Evolutionary conservation across 1,140 invertebrate species (phyloP), one percentile per base, ranked within the genome.

Genomic region (Adelges cooleyi): DNA sequence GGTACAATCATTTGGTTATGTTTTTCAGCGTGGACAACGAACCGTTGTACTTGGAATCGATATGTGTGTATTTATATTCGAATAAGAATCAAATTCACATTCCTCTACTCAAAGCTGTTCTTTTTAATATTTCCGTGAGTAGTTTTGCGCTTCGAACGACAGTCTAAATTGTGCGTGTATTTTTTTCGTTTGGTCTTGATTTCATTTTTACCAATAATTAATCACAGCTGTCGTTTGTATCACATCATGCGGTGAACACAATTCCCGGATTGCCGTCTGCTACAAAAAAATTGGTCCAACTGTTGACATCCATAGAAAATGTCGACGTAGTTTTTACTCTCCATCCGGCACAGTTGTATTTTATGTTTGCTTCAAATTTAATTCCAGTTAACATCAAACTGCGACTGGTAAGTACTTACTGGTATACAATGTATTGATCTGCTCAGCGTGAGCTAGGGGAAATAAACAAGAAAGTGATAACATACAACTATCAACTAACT

Each of bases 41-140:
- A 13, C 46, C 56, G 10, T 20, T 62, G 2, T 62, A 62, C 9
- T 48, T 62, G 22, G 56, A 62, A 46, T 42, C 56, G 33, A 29
- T 46, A 3, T 62, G 56, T 1, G 27, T 33, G 20, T 62, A 48
- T 17, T 48, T 62, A 29, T 62, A 27, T 62, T 48, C 42, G 33
- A 20, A 46, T 22, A 11, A 62, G 2, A 62, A 46, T 48, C 17
- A 62, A 20, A 48, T 46, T 33, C 40, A 40, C 4, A 15, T 33
- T 62, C 56, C 56, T 27, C 4, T 46, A 29, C 42, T 62, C 4
- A 62, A 62, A 46, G 38, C 56, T 20, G 11, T 62, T 48, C 25
- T 62, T 46, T 62, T 62, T 46, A 62, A 48, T 33, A 46, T 62
- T 46, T 62, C 56, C n/a, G 56, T 62, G 46, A 48, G 29, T 20